phyloP scores from a whole-genome alignment of 2,113 vertebrate species.

The Poeciliopsis retropinna region DNA sequence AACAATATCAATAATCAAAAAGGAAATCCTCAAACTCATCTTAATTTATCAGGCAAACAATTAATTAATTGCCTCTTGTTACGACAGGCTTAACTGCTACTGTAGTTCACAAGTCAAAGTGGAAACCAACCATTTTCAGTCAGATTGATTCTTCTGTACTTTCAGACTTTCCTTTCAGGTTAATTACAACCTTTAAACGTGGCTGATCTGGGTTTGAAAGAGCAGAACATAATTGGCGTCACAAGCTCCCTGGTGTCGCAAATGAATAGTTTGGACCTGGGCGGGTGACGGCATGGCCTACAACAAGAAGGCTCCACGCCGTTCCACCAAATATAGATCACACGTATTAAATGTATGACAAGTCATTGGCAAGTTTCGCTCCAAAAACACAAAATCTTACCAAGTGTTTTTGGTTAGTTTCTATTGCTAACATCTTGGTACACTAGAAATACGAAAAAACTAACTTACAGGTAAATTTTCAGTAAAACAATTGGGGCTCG shows the following conservation, averaged over 20 bases:
- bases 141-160: not conserved
- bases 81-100: not conserved
- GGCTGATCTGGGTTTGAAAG: not conserved
- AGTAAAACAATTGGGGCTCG: no score
- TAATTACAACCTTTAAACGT: not conserved
- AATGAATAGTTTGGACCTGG: not conserved
- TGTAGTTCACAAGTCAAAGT: not conserved
- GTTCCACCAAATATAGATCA: not conserved
- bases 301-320: not conserved
- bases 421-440: no score
- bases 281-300: no score
- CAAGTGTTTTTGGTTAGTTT: no score
- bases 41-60: no score
- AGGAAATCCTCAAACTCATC: no score
- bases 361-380: not conserved
- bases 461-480: no score
- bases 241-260: not conserved
- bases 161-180: not conserved
- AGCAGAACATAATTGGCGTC: not conserved
- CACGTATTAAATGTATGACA: not conserved
- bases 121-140: no score
- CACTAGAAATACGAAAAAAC: no score
- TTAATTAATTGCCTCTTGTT: no score
- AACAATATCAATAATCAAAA: not conserved
- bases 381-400: no score